Conservation (phyloP, 2,888 invertebrate genomes). For the Megastigmus dorsalis region DNA sequence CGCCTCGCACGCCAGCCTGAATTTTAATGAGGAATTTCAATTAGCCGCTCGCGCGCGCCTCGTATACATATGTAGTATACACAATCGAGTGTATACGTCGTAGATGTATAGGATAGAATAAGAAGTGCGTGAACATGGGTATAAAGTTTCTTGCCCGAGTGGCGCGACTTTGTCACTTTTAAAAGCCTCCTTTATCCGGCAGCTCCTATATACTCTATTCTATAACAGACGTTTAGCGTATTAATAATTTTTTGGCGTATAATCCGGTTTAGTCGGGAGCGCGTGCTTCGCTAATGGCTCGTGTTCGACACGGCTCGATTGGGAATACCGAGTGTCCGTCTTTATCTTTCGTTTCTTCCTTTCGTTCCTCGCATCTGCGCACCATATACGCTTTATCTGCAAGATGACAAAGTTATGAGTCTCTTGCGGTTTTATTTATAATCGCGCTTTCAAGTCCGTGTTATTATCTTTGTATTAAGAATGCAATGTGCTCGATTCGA, state of each 20-base stretch:
- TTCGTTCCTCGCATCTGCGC: neutral
- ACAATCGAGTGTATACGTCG: no score
- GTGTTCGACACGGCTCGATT: slow-evolving; percentile 31
- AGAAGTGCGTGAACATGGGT: neutral
- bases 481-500: neutral
- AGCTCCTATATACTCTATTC: no score
- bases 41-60: slow-evolving; percentile 4
- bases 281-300: slow-evolving; percentile 14
- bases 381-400: slow-evolving; percentile 14
- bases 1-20: slow-evolving; percentile 24
- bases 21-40: slow-evolving; percentile 49
- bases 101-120: no score
- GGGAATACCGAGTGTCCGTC: no score
- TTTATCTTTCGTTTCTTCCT: no score
- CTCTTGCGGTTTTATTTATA: neutral
- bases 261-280: slow-evolving; percentile 20
- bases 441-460: neutral
- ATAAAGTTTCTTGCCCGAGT: slow-evolving; percentile 2
- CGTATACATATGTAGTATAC: no score
- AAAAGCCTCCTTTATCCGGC: slow-evolving; percentile 12
- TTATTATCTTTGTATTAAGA: neutral
- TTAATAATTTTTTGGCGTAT: slow-evolving; percentile 17
- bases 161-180: slow-evolving; percentile 10
- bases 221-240: slow-evolving; percentile 13
- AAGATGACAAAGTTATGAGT: slow-evolving; percentile 11